These are phyloP conservation scores for Oncopeltus fasciatus DNA, from an alignment of 1,140 invertebrate genomes.

Conservation along the genomic window DNA sequence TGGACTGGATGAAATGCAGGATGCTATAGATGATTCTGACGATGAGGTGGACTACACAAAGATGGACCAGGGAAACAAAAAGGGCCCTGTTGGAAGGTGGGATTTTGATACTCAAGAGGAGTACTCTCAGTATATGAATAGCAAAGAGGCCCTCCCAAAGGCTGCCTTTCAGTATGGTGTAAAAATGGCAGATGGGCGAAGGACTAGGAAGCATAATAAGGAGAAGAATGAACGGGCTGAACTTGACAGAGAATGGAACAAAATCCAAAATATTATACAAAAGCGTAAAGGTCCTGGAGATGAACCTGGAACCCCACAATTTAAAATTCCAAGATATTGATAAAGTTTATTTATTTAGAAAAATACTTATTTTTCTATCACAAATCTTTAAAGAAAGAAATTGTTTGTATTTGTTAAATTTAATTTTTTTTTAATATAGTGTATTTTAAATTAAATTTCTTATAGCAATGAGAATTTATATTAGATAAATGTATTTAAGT, in stretches of 20 bases:
- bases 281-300: constrained; percentile 40
- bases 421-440: too few species aligned
- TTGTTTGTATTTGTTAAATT: background rate
- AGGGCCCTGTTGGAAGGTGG: constrained; percentile 65
- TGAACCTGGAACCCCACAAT: constrained; percentile 31
- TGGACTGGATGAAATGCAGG: constrained; percentile 83
- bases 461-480: too few species aligned
- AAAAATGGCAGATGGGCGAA: constrained; percentile 93
- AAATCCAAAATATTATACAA: constrained; percentile 65
- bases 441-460: too few species aligned
- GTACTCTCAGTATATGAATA: constrained; percentile 96
- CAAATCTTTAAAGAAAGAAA: background rate
- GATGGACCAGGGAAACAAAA: constrained; percentile 91
- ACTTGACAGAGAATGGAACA: constrained; percentile 94
- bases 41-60: constrained; percentile 98
- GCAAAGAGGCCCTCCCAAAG: constrained; percentile 93
- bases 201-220: constrained; percentile 77
- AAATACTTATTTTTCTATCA: background rate
- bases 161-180: constrained; percentile 98
- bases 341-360: background rate
- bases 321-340: constrained; percentile 37
- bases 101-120: constrained; percentile 98
- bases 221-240: constrained; percentile 94
- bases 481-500: too few species aligned
- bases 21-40: constrained; percentile 88